A percentile compares a stretch with the other conserved stretches of the same genome.
phyloP scores from a whole-genome alignment of 1,140 invertebrate genomes.

The Drosophila trapezifrons region DNA sequence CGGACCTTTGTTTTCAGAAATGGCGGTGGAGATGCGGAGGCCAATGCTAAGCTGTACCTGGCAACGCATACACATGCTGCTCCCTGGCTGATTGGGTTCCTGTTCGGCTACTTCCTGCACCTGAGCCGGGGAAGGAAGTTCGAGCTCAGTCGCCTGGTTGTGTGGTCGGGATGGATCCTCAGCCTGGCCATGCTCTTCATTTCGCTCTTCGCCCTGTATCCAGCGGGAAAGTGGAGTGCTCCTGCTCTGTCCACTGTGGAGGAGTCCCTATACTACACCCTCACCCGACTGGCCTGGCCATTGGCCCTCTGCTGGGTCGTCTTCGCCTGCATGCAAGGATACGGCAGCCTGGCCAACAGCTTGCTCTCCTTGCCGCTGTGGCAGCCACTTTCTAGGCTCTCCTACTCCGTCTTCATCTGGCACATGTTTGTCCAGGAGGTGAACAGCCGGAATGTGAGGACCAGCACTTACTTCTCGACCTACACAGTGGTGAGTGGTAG shows the following conservation, averaged over 20 bases:
- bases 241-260: conserved; percentile 65
- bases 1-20: conserved; percentile 12
- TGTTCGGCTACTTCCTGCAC: too few relatives aligned
- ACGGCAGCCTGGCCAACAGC: too few relatives aligned
- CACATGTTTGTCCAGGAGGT: too few relatives aligned
- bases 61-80: conserved; percentile 55
- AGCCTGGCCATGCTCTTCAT: conserved; percentile 38
- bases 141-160: conserved; percentile 19
- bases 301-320: conserved; percentile 88
- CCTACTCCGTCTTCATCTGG: too few relatives aligned
- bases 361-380: too few relatives aligned
- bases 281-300: conserved; percentile 87
- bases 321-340: conserved; percentile 87
- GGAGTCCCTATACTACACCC: conserved; percentile 87
- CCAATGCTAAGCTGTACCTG: conserved; percentile 36
- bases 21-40: neutral
- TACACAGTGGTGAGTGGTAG: too few relatives aligned
- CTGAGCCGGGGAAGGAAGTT: conserved; percentile 10
- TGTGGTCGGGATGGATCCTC: conserved; percentile 55
- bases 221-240: conserved; percentile 55
- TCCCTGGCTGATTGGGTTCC: too few relatives aligned
- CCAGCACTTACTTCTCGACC: too few relatives aligned
- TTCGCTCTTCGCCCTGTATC: conserved; percentile 64
- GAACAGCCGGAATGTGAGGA: too few relatives aligned
- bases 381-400: too few relatives aligned